phyloP scores from a whole-genome alignment of 2,797 vertebrate species.

The Aplochiton taeniatus region DNA sequence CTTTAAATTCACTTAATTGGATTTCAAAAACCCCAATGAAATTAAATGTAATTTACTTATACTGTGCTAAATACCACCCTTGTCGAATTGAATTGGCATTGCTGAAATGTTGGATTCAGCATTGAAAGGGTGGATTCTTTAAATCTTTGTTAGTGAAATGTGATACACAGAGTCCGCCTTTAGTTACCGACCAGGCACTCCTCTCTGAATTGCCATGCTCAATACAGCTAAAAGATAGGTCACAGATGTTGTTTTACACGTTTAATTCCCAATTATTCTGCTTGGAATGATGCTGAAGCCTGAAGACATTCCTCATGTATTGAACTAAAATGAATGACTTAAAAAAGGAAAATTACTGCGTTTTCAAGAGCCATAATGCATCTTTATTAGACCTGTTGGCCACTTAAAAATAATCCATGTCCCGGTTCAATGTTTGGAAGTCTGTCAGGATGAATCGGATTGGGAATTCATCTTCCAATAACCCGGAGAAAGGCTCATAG shows the following conservation, averaged over 20 bases:
- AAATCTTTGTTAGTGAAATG: constrained; percentile 58
- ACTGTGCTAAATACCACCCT: background rate
- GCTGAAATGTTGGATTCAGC: constrained; percentile 3
- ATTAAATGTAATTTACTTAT: constrained; percentile 35
- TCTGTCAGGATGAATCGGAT: constrained; percentile 36
- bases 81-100: background rate
- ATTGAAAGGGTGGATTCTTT: constrained; percentile 33
- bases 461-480: constrained; percentile 35
- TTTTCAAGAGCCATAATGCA: constrained; percentile 11
- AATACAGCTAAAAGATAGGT: constrained; percentile 60
- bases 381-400: constrained; percentile 28
- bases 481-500: constrained; percentile 21
- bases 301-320: background rate
- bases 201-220: constrained; percentile 53
- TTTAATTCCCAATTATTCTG: constrained; percentile 30
- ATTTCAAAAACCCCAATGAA: constrained; percentile 47
- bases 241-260: constrained; percentile 47
- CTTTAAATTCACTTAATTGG: constrained; percentile 49
- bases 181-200: constrained; percentile 54
- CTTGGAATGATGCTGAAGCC: no score
- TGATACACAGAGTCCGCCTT: constrained; percentile 56
- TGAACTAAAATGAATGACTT: constrained; percentile 18
- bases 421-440: constrained; percentile 27
- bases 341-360: constrained; percentile 6
- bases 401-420: constrained; percentile 31